These are phyloP conservation scores for Tokudaia muenninki DNA, from an alignment of 2,797 vertebrate species.

Conservation along the genomic window DNA sequence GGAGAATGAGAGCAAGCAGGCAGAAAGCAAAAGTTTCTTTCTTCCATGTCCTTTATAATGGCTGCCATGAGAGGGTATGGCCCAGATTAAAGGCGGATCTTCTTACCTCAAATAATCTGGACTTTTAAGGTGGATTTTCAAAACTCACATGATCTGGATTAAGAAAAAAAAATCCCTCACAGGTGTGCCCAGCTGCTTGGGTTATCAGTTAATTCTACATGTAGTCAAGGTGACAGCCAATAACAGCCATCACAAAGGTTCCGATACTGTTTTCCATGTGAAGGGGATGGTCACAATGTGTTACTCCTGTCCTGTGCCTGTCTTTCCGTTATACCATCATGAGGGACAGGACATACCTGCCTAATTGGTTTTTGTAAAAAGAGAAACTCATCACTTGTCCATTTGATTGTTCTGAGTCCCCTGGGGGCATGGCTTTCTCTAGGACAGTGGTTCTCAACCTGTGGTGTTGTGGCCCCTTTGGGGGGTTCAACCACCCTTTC, in stretches of 20 bases:
- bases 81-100: background rate
- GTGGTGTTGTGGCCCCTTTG: background rate
- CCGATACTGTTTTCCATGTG: background rate
- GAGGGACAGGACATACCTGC: too few species aligned
- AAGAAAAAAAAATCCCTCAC: background rate
- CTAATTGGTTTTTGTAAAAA: background rate
- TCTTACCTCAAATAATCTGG: background rate
- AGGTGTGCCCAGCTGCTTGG: background rate
- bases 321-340: background rate
- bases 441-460: background rate
- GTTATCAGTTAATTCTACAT: background rate
- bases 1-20: background rate
- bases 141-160: background rate
- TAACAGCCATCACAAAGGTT: background rate
- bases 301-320: background rate
- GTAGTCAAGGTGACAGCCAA: background rate
- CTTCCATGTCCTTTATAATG: background rate
- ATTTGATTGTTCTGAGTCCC: background rate
- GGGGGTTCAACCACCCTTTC: background rate
- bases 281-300: background rate
- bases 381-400: background rate
- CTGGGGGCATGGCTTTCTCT: background rate
- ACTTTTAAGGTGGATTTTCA: background rate
- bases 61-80: background rate
- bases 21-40: background rate